Evolutionary conservation across 2,888 invertebrate species (phyloP), one percentile per base, ranked within the genome.

Genomic region (Andrena bucephala): DNA sequence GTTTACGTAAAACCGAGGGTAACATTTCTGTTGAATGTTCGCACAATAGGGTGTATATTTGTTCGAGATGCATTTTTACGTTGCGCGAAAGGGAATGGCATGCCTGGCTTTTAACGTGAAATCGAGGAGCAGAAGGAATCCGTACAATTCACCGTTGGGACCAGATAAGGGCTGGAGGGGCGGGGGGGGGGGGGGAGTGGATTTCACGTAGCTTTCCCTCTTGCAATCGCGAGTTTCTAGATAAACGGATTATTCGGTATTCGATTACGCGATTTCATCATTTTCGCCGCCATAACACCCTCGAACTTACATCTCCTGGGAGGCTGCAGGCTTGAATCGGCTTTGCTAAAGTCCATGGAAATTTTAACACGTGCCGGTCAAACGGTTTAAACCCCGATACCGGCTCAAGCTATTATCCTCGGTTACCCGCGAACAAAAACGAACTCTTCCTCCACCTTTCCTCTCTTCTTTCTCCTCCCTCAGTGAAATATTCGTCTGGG

Each of bases 181-280:
- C n/a, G n/a, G n/a, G n/a, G 65, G 20, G 20, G 20, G 20, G 20
- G 20, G 24, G 48, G 48, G 57, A 66, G 59, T 48, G n/a, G 36
- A 10, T 68, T 78, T 74, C 77, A 20, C 31, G 63, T 66, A 77
- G 74, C 63, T 57, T 74, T 68, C 57, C 69, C 75, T 65, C 75
- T 69, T 74, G 31, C 52, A 67, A 66, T 76, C 66, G 66, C 36
- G 52, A 76, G 66, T 80, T 80, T 67, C 60, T 65, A 62, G 60
- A 36, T 74, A 74, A 79, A 74, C 59, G 74, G 75, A 69, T 79
- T 79, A 74, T 69, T 74, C 74, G 62, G 48, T 63, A 74, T 78
- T 63, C 68, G 74, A 78, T 78, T 74, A 79, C 60, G 77, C 31
- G 78, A 79, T 79, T 74, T 70, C 69, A 66, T 79, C 75, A 66